These are phyloP conservation scores for Python bivittatus DNA, from an alignment of 2,113 vertebrate genomes.

Conservation along the genomic window DNA sequence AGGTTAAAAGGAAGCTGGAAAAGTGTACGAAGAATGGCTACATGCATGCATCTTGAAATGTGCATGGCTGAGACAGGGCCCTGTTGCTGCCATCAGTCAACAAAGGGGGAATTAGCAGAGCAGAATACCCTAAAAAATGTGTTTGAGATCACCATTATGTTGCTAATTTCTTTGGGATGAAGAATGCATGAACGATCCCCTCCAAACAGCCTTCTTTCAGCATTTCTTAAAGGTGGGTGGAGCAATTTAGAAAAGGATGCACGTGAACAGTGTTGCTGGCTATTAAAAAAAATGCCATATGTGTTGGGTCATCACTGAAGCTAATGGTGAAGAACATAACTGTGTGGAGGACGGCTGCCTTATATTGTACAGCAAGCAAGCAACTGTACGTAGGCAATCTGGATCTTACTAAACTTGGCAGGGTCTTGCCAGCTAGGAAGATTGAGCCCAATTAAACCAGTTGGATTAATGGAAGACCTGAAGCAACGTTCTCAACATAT, in stretches of 20 bases:
- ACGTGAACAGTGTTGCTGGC: neutral
- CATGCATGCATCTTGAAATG: neutral
- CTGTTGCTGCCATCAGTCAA: neutral
- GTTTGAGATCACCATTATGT: neutral
- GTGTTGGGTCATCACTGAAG: neutral
- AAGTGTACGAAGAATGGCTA: neutral
- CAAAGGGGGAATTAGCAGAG: neutral
- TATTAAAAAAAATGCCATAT: too few relatives aligned
- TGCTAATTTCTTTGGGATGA: neutral
- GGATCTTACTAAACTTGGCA: neutral
- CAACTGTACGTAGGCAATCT: neutral
- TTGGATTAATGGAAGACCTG: too few relatives aligned
- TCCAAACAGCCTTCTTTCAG: neutral
- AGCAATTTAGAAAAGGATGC: neutral
- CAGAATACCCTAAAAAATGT: neutral
- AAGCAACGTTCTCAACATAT: too few relatives aligned
- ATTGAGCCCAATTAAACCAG: neutral
- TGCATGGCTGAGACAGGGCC: neutral
- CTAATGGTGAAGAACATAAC: neutral
- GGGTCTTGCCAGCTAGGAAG: neutral
- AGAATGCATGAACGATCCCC: neutral
- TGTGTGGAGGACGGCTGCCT: too few relatives aligned
- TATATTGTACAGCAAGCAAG: neutral
- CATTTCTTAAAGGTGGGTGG: neutral
- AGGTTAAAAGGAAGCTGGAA: neutral